Conservation (phyloP, 2,888 invertebrate genomes). For the Acronicta leporina region DNA sequence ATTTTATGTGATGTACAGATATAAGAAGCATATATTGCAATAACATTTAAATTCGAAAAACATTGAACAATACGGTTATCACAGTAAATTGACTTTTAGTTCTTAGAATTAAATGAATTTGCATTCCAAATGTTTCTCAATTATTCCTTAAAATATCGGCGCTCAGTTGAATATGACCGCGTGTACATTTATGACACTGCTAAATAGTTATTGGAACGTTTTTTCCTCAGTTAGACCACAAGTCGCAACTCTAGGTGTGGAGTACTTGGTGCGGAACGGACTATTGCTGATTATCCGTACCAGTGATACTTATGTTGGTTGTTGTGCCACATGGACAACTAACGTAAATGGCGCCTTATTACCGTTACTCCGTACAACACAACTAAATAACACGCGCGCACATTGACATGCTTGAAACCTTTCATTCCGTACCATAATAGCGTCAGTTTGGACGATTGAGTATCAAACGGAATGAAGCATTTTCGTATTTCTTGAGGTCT, state of each 20-base stretch:
- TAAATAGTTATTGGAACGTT: slow-evolving; percentile 36
- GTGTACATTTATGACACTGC: slow-evolving; percentile 31
- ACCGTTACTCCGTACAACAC: slow-evolving; percentile 79
- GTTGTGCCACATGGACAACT: slow-evolving; percentile 70
- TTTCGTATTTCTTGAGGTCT: neutral
- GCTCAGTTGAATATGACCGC: slow-evolving; percentile 12
- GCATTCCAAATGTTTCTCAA: slow-evolving; percentile 21
- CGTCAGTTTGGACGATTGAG: slow-evolving; percentile 71
- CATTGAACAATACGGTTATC: slow-evolving; percentile 13
- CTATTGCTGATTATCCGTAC: slow-evolving; percentile 56
- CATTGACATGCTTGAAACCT: slow-evolving; percentile 74
- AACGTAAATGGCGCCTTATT: slow-evolving; percentile 77
- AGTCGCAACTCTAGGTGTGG: slow-evolving; percentile 40
- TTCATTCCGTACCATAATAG: slow-evolving; percentile 65
- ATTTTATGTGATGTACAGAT: slow-evolving; percentile 12
- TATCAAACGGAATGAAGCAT: neutral
- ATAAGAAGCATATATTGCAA: slow-evolving; percentile 11
- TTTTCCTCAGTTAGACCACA: slow-evolving; percentile 22
- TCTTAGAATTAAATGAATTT: slow-evolving; percentile 15
- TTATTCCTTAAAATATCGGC: slow-evolving; percentile 25
- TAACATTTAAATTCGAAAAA: slow-evolving; percentile 24
- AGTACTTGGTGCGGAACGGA: slow-evolving; percentile 64
- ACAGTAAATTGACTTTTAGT: slow-evolving; percentile 6
- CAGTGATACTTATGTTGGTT: slow-evolving; percentile 63
- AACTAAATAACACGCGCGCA: slow-evolving; percentile 76